Evolutionary conservation across 2,113 vertebrate genomes (phyloP), one percentile per base, ranked within the genome.

Genomic region (Anhinga anhinga): DNA sequence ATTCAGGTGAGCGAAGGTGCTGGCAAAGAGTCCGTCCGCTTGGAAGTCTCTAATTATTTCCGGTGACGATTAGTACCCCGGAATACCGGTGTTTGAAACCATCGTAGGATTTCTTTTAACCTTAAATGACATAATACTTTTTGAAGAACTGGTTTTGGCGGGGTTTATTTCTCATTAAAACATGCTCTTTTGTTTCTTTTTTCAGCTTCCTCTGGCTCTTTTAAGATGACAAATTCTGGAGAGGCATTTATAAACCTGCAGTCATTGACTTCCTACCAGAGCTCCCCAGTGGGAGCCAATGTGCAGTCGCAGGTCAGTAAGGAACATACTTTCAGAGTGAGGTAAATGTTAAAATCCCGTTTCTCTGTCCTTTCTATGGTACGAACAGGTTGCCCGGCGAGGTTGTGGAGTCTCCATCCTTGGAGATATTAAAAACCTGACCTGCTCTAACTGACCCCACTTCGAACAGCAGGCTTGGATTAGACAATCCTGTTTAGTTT

Each of bases 1-100:
- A 98, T 97, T 99, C 98, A 96, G 98, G 99, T 99, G 85, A 96
- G 95, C 14, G 21, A 13, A 22, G 26, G 66, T 0, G 9, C 40
- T 13, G 16, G 15, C 1, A 27, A 29, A 40, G 62, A n/a, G 26
- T 10, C 47, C 6, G 6, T 13, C 36, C 25, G 17, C 69, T 59
- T 19, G 5, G 20, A 26, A 26, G 30, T 10, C 50, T 47, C 14
- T 9, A 4, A 7, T 92, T 42, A 38, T 36, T 55, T 62, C 70
- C 38, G 8, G 7, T 11, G 30, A 45, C 19, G 17, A 20, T 15
- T 26, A 47, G 44, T 7, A 14, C 63, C 36, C 4, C 0, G 7
- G 63, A 7, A 20, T 32, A 19, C 13, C 1, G 1, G 21, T 15
- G 59, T 42, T 42, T 21, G 36, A 61, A 34, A 23, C 2, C 0